Conservation (phyloP, 1,140 invertebrate species). For the Caenorhabditis remanei region DNA sequence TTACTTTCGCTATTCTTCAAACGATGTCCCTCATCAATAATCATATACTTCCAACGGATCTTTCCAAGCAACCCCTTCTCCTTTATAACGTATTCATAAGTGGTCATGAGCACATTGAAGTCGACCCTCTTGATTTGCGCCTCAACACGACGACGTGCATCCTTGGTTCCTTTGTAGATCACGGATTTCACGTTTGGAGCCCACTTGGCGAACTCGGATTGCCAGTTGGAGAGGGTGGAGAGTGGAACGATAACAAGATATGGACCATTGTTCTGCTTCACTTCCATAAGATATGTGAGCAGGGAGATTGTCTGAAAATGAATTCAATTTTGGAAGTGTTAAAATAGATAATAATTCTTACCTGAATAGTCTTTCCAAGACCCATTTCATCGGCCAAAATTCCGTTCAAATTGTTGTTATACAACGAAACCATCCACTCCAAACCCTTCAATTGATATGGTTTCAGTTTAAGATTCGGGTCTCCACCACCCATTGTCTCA, state of each 20-base stretch:
- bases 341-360: conserved; percentile 78
- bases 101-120: conserved; percentile 92
- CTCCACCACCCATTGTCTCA: conserved; percentile 79
- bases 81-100: conserved; percentile 98
- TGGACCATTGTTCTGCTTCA: conserved; percentile 95
- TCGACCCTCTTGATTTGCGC: conserved; percentile 11
- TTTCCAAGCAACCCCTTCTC: conserved; percentile 95
- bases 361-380: conserved; percentile 94
- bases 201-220: conserved; percentile 98
- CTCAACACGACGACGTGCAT: conserved; percentile 9
- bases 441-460: conserved; percentile 38
- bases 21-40: conserved; percentile 98
- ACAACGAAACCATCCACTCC: not conserved
- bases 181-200: conserved; percentile 10
- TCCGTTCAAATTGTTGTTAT: conserved; percentile 80
- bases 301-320: conserved; percentile 89
- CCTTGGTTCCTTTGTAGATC: not conserved
- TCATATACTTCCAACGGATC: conserved; percentile 86
- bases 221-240: conserved; percentile 98
- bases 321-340: not conserved
- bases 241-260: conserved; percentile 96
- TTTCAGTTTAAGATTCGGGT: conserved; percentile 78
- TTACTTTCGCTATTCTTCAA: conserved; percentile 99
- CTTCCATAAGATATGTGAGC: conserved; percentile 97
- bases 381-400: conserved; percentile 99